A percentile compares a stretch with the other conserved stretches of the same genome.
Evolutionary conservation across 2,797 vertebrate genomes (phyloP).

Genomic region (Hylomyscus alleni): DNA sequence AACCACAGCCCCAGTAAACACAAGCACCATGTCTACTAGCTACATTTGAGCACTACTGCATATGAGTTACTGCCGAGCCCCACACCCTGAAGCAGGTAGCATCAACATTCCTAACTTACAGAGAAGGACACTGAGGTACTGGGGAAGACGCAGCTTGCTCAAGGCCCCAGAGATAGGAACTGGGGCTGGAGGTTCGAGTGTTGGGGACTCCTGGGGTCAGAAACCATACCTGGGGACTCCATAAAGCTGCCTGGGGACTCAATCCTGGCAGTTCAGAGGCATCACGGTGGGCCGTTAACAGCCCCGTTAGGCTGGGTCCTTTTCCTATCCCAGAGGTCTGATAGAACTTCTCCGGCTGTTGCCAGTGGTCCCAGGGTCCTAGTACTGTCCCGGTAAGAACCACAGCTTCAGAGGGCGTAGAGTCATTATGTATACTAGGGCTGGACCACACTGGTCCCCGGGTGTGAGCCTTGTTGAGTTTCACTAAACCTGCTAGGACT

Average conservation of each 20-base stretch:
- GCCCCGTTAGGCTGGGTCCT: neutral
- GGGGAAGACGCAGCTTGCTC: neutral
- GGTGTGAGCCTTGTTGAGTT: neutral
- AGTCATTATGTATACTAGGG: neutral
- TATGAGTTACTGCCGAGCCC: neutral
- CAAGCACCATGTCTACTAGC: too few relatives aligned
- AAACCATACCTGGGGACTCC: neutral
- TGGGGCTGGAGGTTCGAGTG: neutral
- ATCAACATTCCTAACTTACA: accelerated
- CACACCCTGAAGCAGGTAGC: accelerated
- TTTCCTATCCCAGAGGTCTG: neutral
- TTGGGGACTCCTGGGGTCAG: neutral
- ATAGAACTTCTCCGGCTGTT: neutral
- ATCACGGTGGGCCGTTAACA: neutral
- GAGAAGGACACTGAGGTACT: constrained; percentile 5
- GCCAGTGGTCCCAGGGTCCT: neutral
- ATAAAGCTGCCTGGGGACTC: neutral
- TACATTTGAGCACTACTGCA: accelerated
- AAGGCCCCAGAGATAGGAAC: neutral
- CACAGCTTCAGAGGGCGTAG: neutral
- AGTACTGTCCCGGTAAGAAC: neutral
- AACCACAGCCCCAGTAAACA: neutral
- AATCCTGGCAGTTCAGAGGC: neutral
- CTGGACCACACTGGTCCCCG: neutral
- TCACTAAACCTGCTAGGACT: neutral